These are phyloP conservation scores for Ooceraea biroi DNA, from an alignment of 1,140 invertebrate species.

Conservation along the genomic window DNA sequence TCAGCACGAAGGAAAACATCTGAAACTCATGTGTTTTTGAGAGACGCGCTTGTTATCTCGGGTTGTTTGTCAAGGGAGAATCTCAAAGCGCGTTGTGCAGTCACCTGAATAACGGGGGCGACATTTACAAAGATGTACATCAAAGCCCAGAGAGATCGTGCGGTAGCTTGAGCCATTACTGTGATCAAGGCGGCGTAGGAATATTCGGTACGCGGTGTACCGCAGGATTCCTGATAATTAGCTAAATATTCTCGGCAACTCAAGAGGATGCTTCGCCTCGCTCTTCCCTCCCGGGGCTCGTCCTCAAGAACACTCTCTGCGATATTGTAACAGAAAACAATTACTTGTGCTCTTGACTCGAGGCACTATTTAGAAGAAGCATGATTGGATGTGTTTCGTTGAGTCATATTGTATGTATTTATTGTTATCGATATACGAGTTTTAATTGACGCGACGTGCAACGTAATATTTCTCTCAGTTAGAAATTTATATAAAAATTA, in stretches of 20 bases:
- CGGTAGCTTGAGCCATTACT: constrained; percentile 79
- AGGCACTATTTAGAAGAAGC: neutral
- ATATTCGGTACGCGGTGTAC: constrained; percentile 78
- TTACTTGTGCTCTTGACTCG: neutral
- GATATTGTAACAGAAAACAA: constrained; percentile 5
- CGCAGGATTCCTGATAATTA: constrained; percentile 79
- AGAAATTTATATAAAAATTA: too few species aligned
- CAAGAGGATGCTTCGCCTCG: neutral
- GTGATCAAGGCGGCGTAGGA: constrained; percentile 78
- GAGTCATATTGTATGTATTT: too few species aligned
- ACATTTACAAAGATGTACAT: constrained; percentile 80
- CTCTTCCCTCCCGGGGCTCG: constrained; percentile 2
- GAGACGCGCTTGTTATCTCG: neutral
- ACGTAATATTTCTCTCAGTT: neutral
- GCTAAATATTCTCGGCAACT: constrained; percentile 75
- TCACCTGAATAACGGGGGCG: constrained; percentile 79
- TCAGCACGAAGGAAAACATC: constrained; percentile 80
- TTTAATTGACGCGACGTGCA: neutral
- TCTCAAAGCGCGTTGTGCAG: neutral
- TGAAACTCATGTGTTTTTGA: constrained; percentile 69
- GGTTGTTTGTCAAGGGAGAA: neutral
- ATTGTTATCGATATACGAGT: neutral
- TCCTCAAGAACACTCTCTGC: constrained; percentile 14
- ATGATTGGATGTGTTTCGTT: neutral
- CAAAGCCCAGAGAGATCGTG: constrained; percentile 78